Evolutionary conservation across 2,888 invertebrate species (phyloP), one percentile per base, ranked within the genome.

Genomic region (Steinernema hermaphroditum): DNA sequence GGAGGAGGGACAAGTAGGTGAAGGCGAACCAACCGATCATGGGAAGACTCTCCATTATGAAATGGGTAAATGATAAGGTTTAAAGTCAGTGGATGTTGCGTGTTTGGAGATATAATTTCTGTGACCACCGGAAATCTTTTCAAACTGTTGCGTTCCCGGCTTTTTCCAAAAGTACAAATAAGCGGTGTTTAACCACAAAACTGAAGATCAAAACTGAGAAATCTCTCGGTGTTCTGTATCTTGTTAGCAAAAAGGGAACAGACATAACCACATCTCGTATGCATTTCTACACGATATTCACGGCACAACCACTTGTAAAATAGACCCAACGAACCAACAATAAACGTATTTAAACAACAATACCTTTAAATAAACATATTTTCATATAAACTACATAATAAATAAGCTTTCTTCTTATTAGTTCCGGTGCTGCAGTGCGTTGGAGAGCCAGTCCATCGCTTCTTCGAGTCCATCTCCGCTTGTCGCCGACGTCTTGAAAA

Each of bases 391-490:
- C n/a, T 19, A 9, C 32, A 14, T 32, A 32, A 34, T 32, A 22
- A 50, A 62, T 16, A 16, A 32, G 32, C 29, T 8, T 32, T 12
- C 12, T 12, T 37, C 6, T 37, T 37, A 4, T 62, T 32, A 77
- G 70, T 78, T 75, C 24, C 44, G 74, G 71, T 83, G 77, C 72
- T 86, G 83, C 50, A 85, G 77, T 69, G 81, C 77, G 71, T 77
- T 82, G 16, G 85, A 83, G 82, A 82, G 91, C 97, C 98, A 98
- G 88, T 98, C 96, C 98, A 98, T 98, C 76, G 97, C 96, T 89
- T 94, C 94, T 88, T 98, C 96, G 69, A 98, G 90, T 0, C 98
- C 98, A 88, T 96, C 96, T 32, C 97, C 97, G 88, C 96, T 94
- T 80, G 94, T 93, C 62, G 98, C 98, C 0, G 96, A 96, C 1